Percentiles rank a stretch among this genome's conserved stretches.
Conservation (phyloP, 2,888 invertebrate genomes). For the Apotomis betuletana region DNA sequence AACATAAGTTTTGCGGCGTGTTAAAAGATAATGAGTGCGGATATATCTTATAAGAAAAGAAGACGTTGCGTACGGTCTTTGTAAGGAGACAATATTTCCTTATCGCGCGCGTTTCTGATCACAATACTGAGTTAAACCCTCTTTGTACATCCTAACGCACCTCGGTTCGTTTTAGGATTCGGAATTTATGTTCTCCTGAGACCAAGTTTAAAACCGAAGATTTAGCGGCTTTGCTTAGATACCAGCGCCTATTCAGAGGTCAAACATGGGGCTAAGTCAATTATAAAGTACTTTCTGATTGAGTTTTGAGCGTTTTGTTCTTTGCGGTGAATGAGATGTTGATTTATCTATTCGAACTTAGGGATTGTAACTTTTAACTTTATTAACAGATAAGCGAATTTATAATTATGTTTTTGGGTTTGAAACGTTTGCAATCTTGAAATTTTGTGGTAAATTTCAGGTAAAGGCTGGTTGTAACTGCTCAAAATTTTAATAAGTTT, state of each 20-base stretch:
- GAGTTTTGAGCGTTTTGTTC: slow-evolving; percentile 54
- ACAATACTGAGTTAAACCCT: slow-evolving; percentile 57
- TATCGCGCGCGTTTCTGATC: slow-evolving; percentile 63
- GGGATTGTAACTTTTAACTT: slow-evolving; percentile 20
- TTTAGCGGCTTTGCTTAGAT: slow-evolving; percentile 70
- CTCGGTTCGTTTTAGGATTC: slow-evolving; percentile 65
- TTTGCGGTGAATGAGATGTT: slow-evolving; percentile 51
- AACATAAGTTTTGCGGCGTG: slow-evolving; percentile 76
- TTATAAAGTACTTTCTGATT: slow-evolving; percentile 64
- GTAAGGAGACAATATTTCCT: slow-evolving; percentile 69
- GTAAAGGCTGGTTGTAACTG: background rate
- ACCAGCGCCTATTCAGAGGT: slow-evolving; percentile 63
- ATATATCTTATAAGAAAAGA: slow-evolving; percentile 69
- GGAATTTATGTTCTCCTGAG: slow-evolving; percentile 70
- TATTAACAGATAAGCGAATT: slow-evolving; percentile 3
- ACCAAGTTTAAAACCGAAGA: slow-evolving; percentile 69
- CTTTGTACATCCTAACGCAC: slow-evolving; percentile 69
- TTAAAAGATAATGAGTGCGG: slow-evolving; percentile 79
- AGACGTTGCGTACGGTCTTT: slow-evolving; percentile 70
- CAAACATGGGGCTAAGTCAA: slow-evolving; percentile 55
- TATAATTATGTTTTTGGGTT: background rate
- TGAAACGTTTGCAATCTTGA: slow-evolving; percentile 6
- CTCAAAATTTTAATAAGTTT: slow-evolving; percentile 18
- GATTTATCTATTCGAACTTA: slow-evolving; percentile 47
- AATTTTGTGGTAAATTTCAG: background rate